Base-by-base conservation (phyloP, 1,140 invertebrate species). In the Diabrotica undecimpunctata region DNA sequence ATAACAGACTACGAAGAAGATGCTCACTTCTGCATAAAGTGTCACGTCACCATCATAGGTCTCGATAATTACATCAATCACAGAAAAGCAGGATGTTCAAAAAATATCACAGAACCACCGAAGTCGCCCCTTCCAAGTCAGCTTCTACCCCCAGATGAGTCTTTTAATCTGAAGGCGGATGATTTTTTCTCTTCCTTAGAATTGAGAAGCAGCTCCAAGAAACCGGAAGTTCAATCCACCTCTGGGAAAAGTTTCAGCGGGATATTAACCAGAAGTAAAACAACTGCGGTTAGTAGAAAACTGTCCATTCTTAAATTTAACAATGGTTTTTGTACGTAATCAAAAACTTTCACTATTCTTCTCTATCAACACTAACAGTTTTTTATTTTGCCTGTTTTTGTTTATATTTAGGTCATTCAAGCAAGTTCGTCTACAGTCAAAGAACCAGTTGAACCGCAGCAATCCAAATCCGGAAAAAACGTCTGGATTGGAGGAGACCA, bases 141-240 rank as follows among this genome's bases (percentile, higher is more conserved):
- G 61, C 54, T 78, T 9, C 61, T 74, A 38, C 65, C 68, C 12
- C 65, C 74, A 25, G 74, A 78, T 59, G 74, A 72, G 66, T 59
- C 73, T 11, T 84, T 86, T 60, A 81, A 84, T 53, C 77, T 90
- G 6, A 90, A 89, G 41, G 90, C 91, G 0, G 90, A 92, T 73
- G 86, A 91, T 11, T 94, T 95, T 74, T 95, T 95, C 74, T 92
- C 88, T 25, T 92, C 90, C 0, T 78, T 95, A 35, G 90, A 94
- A 75, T 77, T 95, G 11, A 90, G 92, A 75, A 93, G 91, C 68
- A 92, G 87, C 68, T 79, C 83, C 0, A 90, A 85, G 70, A 77
- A 83, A 3, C 68, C 82, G 10, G 58, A 60, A 51, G 68, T 80
- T 53, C 70, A 69, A 37, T 80, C 68, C 71, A 64, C 68, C 39